Evolutionary conservation across 2,797 vertebrate species (phyloP), one percentile per base, ranked within the genome.

Genomic region (Clarias pachynema): DNA sequence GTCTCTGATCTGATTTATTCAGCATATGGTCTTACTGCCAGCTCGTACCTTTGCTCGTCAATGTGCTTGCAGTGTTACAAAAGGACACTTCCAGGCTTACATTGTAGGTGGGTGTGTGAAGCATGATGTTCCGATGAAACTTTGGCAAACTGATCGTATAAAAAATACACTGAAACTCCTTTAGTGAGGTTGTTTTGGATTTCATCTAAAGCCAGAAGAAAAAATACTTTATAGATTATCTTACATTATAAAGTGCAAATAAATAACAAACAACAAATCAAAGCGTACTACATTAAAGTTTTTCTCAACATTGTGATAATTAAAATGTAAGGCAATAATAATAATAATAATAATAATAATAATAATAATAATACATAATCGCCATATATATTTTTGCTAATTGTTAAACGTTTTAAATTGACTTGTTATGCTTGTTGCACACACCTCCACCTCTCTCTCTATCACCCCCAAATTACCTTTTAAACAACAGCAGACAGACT

Each of bases 1-100:
- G 62, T 66, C 44, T 31, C 44, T 56, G 40, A 31, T 70, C 53
- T 85, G 56, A 72, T 80, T 85, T 80, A 80, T 80, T 63, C 66
- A 72, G 65, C 26, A 63, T 22, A 63, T 49, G 37, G 77, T 85
- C 66, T 26, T 53, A 53, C 29, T 80, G n/a, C 79, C 62, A 29
- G 15, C 37, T 75, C 18, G 40, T 77, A 75, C 37, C 70, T 74
- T 75, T 56, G 20, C 60, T 84, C 62, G 16, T 56, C 26, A 65
- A 65, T 56, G 70, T 83, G 57, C 62, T 79, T 22, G 31, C n/a
- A 2, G 31, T n/a, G 57, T 40, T n/a, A 62, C 57, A 79, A 40
- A n/a, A 62, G 31, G 44, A 29, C 10, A 4, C 37, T 34, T 75
- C 16, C 15, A 16, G 57, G 16, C 40, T 31, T 62, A n/a, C 10